phyloP scores from a whole-genome alignment of 2,797 vertebrate genomes.

The Limosa lapponica region DNA sequence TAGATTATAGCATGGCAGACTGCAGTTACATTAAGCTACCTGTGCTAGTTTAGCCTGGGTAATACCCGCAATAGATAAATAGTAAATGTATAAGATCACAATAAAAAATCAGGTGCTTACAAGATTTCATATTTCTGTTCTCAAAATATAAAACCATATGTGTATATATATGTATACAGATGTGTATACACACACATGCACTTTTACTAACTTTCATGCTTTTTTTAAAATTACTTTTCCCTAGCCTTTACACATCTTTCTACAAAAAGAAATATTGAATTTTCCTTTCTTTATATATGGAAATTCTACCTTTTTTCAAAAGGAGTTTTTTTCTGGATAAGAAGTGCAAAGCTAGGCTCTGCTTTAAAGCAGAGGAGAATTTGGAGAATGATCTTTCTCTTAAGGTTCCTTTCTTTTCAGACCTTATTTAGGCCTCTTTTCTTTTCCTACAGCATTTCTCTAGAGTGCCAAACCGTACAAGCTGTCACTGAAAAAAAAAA shows the following conservation, averaged over 20 bases:
- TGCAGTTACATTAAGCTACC: neutral
- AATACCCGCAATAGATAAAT: neutral
- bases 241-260: neutral
- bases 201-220: neutral
- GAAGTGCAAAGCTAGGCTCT: neutral
- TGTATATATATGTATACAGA: neutral
- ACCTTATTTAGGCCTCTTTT: constrained; percentile 72
- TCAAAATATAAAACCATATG: neutral
- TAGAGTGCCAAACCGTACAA: constrained; percentile 49
- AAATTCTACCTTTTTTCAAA: neutral
- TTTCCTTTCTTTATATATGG: neutral
- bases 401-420: constrained; percentile 45
- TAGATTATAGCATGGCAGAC: neutral
- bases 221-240: neutral
- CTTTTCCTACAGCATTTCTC: constrained; percentile 51
- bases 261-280: neutral
- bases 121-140: neutral
- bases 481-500: constrained; percentile 54
- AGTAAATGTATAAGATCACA: neutral
- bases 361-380: constrained; percentile 29
- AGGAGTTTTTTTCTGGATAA: neutral
- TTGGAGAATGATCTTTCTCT: constrained; percentile 41
- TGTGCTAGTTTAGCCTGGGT: neutral
- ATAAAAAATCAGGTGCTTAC: neutral
- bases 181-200: neutral